Percentiles rank a stretch among this genome's conserved stretches.
These are phyloP conservation scores for Elephantulus edwardii DNA, from an alignment of 2,113 vertebrate genomes.

Conservation along the genomic window DNA sequence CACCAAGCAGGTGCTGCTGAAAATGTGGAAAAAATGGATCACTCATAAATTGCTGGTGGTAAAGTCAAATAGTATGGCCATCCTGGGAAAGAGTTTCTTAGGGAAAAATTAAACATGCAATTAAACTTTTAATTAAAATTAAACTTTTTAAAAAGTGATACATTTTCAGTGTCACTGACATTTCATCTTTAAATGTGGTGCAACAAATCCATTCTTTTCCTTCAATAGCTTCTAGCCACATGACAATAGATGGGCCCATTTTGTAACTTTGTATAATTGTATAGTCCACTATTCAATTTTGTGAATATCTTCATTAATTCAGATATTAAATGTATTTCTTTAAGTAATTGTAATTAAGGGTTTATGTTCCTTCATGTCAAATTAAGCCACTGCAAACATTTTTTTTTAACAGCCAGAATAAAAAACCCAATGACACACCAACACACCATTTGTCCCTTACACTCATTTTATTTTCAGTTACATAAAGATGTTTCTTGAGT, in stretches of 20 bases:
- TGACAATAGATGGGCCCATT: neutral
- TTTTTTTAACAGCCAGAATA: neutral
- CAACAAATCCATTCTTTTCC: neutral
- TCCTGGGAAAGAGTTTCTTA: neutral
- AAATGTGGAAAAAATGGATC: neutral
- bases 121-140: no score
- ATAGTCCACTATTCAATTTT: neutral
- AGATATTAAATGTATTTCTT: neutral
- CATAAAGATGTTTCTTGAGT: constrained; percentile 46
- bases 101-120: neutral
- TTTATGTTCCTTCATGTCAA: neutral
- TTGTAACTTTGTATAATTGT: neutral
- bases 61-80: neutral
- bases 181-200: neutral
- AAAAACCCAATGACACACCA: neutral
- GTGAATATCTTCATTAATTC: neutral
- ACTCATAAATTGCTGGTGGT: neutral
- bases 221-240: neutral
- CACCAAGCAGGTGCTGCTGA: neutral
- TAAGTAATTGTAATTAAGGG: neutral
- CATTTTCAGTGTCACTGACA: neutral
- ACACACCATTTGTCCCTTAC: neutral
- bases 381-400: neutral
- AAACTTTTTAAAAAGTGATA: neutral
- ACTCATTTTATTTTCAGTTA: constrained; percentile 74